Conservation (phyloP, 2,113 vertebrate species). For the Piprites chloris region DNA sequence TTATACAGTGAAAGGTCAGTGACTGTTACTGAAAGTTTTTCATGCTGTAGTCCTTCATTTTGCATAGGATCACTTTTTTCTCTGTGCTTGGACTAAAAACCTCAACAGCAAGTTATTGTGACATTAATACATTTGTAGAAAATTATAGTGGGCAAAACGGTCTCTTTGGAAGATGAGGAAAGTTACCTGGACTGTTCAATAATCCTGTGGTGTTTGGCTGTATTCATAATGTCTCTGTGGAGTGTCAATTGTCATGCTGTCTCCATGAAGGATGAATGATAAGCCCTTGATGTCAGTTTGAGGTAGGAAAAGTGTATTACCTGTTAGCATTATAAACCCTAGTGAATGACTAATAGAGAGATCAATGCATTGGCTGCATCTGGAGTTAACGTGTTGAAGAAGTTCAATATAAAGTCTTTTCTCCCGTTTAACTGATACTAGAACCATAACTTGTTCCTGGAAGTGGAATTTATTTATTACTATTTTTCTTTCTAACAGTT, state of each 20-base stretch:
- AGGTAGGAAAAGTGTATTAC: not conserved
- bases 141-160: not conserved
- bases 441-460: not conserved
- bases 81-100: conserved; percentile 3
- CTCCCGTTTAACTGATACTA: not conserved
- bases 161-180: not conserved
- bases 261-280: not conserved
- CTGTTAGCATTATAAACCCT: not conserved
- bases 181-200: not conserved
- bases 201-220: not conserved
- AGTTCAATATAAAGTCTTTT: not conserved
- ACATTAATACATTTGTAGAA: not conserved
- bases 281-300: not conserved
- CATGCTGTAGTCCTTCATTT: not conserved
- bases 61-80: not conserved
- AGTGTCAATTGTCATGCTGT: not conserved
- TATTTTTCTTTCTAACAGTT: not conserved
- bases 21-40: not conserved
- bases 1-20: not conserved
- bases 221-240: not conserved
- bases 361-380: not conserved
- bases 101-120: not conserved
- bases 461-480: not conserved
- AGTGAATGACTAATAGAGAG: not conserved
- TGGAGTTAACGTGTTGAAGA: not conserved